Evolutionary conservation across 2,113 vertebrate species (phyloP).

Genomic region (Tachysurus fulvidraco): DNA sequence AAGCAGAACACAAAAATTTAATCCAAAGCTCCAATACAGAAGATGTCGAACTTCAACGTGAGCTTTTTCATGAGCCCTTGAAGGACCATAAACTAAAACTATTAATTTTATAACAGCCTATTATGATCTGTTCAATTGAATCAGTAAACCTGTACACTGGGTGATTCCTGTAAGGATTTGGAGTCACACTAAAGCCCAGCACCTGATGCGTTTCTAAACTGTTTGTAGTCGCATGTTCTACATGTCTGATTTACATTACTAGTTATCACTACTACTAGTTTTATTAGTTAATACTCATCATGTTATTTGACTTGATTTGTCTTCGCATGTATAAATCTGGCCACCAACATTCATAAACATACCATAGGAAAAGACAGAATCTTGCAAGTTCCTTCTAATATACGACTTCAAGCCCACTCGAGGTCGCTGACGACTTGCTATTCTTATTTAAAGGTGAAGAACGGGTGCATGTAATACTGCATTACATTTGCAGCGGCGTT

Average conservation of each 20-base stretch:
- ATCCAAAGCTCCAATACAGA: not conserved
- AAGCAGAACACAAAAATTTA: not conserved
- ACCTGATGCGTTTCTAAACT: not conserved
- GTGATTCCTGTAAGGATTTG: not conserved
- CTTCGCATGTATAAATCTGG: not conserved
- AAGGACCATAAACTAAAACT: not conserved
- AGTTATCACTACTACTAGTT: not conserved
- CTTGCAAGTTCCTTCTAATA: slow-evolving; percentile 1
- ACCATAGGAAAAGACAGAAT: not conserved
- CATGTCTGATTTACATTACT: not conserved
- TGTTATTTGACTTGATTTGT: not conserved
- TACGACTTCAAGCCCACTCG: not conserved
- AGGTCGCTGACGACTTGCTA: not conserved
- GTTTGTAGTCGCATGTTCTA: not conserved
- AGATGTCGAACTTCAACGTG: not conserved
- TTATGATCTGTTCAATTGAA: not conserved
- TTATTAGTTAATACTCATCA: not conserved
- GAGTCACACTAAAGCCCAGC: not conserved
- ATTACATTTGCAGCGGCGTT: slow-evolving; percentile 35
- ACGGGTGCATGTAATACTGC: too few species aligned
- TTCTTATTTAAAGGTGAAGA: not conserved
- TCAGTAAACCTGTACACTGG: not conserved
- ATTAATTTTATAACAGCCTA: not conserved
- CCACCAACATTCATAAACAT: slow-evolving; percentile 12
- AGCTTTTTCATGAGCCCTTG: not conserved